These are phyloP conservation scores for Boleophthalmus pectinirostris DNA, from an alignment of 2,113 vertebrate genomes.

Conservation along the genomic window DNA sequence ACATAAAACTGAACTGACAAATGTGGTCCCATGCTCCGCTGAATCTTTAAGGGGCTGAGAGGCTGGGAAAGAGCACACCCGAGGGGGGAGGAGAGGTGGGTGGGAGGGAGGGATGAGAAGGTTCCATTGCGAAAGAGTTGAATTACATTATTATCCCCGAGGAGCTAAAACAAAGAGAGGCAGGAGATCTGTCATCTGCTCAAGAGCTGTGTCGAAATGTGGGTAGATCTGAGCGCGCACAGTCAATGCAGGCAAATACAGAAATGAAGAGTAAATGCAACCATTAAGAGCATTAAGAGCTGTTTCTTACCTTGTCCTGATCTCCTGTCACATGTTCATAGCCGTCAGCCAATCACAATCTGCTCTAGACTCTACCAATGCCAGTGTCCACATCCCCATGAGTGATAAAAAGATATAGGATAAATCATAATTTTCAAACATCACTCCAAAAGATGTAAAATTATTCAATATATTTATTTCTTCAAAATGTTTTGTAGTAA, in stretches of 20 bases:
- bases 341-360: background rate
- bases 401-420: background rate
- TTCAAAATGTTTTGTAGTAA: no score
- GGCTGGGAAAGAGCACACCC: conserved; percentile 46
- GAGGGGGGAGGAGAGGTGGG: conserved; percentile 30
- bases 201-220: conserved; percentile 53
- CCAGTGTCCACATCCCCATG: background rate
- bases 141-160: conserved; percentile 66
- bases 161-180: conserved; percentile 58
- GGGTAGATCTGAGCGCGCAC: conserved; percentile 50
- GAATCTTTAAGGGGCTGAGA: conserved; percentile 58
- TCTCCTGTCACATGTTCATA: background rate
- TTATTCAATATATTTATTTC: no score
- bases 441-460: background rate
- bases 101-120: conserved; percentile 37
- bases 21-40: conserved; percentile 56
- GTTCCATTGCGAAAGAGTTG: conserved; percentile 57
- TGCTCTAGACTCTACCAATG: background rate
- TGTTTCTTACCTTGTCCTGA: background rate
- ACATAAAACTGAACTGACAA: conserved; percentile 61
- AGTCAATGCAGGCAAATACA: background rate
- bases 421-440: background rate
- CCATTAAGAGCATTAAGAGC: background rate
- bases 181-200: conserved; percentile 49
- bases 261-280: background rate